These are phyloP conservation scores for Cheilosia variabilis DNA, from an alignment of 2,888 invertebrate genomes.

Conservation along the genomic window DNA sequence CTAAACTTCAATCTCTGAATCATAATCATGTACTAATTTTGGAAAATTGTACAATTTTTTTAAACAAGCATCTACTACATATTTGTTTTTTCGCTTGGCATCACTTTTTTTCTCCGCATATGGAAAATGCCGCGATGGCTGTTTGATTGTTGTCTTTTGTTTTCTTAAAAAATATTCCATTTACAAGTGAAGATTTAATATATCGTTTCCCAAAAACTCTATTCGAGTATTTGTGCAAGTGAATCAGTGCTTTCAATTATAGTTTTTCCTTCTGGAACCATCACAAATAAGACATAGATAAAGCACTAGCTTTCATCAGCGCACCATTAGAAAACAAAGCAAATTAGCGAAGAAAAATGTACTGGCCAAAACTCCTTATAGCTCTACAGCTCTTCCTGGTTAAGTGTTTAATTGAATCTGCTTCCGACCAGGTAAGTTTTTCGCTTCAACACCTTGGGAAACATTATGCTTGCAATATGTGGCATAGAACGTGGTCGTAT, in stretches of 20 bases:
- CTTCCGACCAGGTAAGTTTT: slow-evolving; percentile 78
- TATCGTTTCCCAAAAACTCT: slow-evolving; percentile 4
- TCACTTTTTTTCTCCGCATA: slow-evolving; percentile 47
- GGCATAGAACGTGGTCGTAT: not conserved
- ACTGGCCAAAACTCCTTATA: slow-evolving; percentile 60
- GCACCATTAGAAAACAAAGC: slow-evolving; percentile 44
- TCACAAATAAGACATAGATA: slow-evolving; percentile 31
- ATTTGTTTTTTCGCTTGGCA: slow-evolving; percentile 32
- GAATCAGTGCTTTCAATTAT: not conserved
- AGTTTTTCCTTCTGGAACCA: not conserved
- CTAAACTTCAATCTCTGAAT: no score
- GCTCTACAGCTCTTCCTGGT: slow-evolving; percentile 65
- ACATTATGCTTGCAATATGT: slow-evolving; percentile 32
- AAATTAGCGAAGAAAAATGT: slow-evolving; percentile 43
- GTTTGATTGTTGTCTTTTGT: slow-evolving; percentile 72
- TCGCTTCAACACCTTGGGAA: not conserved
- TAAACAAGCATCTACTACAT: slow-evolving; percentile 36
- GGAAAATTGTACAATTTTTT: no score
- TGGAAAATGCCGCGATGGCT: slow-evolving; percentile 73
- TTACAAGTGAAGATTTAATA: slow-evolving; percentile 8
- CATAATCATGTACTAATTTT: no score
- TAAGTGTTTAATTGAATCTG: slow-evolving; percentile 77
- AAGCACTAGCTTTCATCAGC: slow-evolving; percentile 17
- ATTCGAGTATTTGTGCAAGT: not conserved
- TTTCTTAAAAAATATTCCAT: slow-evolving; percentile 43